Evolutionary conservation across 2,888 invertebrate genomes (phyloP), one percentile per base, ranked within the genome.

Genomic region (Anaspis maculata): DNA sequence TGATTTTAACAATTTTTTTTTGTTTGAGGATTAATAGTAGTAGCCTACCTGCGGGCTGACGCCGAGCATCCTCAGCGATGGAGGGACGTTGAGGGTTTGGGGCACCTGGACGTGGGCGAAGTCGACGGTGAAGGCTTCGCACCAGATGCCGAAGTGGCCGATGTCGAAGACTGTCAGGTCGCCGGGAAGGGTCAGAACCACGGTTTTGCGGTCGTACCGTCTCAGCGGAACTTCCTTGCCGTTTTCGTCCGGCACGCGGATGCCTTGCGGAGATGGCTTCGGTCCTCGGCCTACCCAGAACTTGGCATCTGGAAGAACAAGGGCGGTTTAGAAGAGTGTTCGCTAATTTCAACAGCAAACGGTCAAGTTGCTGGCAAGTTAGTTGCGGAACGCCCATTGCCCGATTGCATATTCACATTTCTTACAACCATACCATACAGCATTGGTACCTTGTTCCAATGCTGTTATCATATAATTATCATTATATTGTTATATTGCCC

Each of bases 71-170:
- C 84, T 86, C 40, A 91, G 76, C 25, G 89, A 89, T 30, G 92
- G 92, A 24, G 92, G 92, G 27, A 92, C 82, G 69, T 87, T 87
- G 42, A 83, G 68, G 33, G 68, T 69, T 43, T 74, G 74, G 1
- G 89, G 87, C 42, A 92, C 74, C 45, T 72, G 61, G 28, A 91
- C 77, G 68, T 92, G 88, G 0, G 90, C 92, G 61, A 92, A 94
- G 70, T 92, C 86, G 27, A 91, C 90, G 25, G 88, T 83, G 70
- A 90, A 92, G 3, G 87, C 84, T 63, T 90, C 89, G 62, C 92
- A 92, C 89, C 91, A 92, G 41, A 92, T 80, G 13, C 85, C 88
- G 64, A 94, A 87, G 70, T 90, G 88, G 2, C 90, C 91, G 59
- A 92, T 84, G 66, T 92, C 90, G 62, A 90, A 89, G 28, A 92